These are phyloP conservation scores for Nixonia krombeini DNA, from an alignment of 1,140 invertebrate species.

Conservation along the genomic window DNA sequence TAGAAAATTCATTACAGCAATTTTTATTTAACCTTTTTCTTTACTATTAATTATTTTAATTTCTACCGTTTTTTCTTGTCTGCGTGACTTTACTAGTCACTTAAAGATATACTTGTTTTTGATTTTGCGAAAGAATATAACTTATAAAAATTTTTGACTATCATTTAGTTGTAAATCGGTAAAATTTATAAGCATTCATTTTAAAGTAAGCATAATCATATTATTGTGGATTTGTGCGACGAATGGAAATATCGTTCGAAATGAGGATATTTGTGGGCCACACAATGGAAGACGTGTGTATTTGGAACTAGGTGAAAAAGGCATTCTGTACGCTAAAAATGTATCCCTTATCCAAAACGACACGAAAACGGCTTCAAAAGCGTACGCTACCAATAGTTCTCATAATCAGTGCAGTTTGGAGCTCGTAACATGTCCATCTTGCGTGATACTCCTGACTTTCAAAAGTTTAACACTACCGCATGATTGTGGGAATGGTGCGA, in stretches of 20 bases:
- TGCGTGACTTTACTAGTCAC: too few species aligned
- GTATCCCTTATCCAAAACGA: conserved; percentile 64
- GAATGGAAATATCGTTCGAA: conserved; percentile 54
- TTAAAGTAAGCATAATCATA: too few species aligned
- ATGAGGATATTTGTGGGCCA: conserved; percentile 75
- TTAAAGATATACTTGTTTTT: too few species aligned
- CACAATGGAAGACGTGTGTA: conserved; percentile 76
- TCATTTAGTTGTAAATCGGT: too few species aligned
- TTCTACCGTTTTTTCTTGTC: too few species aligned
- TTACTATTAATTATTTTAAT: too few species aligned
- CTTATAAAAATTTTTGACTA: too few species aligned
- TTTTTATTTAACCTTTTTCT: too few species aligned
- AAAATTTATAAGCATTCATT: too few species aligned
- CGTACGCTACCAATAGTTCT: conserved; percentile 60
- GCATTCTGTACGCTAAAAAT: conserved; percentile 74
- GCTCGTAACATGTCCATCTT: conserved; percentile 80
- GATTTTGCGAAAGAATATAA: too few species aligned
- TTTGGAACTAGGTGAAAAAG: conserved; percentile 75
- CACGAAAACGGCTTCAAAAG: conserved; percentile 41
- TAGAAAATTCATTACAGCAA: not conserved
- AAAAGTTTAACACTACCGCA: conserved; percentile 69
- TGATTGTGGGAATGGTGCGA: conserved; percentile 63
- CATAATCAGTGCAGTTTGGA: conserved; percentile 78
- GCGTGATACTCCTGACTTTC: conserved; percentile 77
- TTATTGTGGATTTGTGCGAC: conserved; percentile 29